Base-by-base conservation (phyloP, 2,888 invertebrate species). In the Aricia artaxerxes region DNA sequence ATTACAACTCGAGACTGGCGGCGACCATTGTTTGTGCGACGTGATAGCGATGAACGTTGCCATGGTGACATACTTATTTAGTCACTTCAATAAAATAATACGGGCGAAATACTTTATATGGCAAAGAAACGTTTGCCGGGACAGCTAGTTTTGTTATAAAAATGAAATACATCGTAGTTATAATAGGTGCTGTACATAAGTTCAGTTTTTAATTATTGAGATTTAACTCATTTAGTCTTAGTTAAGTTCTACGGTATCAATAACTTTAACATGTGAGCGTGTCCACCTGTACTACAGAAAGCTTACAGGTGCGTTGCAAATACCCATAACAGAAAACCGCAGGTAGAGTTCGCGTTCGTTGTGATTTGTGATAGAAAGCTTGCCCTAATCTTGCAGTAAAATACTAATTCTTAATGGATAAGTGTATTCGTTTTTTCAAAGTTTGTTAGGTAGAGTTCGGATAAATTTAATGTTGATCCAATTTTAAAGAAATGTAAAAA, bases 221-320 rank as follows among this genome's bases (percentile, higher is more conserved):
- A 60, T n/a, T 16, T 24, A 31, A 31, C 9, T 24, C 7, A 61
- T 61, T 24, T 7, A 6, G 24, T 64, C 64, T 7, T 31, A 64
- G 64, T 64, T 64, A 9, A 64, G 31, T 5, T 35, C 2, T 69
- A 69, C 13, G 5, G 13, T 9, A 31, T 69, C 4, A 69, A 69
- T 69, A 13, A 13, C 11, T 38, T 69, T 1, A 4, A 69, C 31
- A 69, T 38, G 16, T 1, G 4, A 11, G 5, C 31, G 35, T 35
- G 31, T 35, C 35, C 69, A 69, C 69, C 69, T 69, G 35, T 69
- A 69, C 69, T 16, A 13, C 35, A 6, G 35, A 35, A 35, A 16
- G 69, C 69, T 69, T 69, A 38, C 69, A 69, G 69, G 69, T 69
- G 69, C 69, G 69, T 69, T 69, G 35, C 69, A 69, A 69, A 69